phyloP scores from a whole-genome alignment of 2,797 vertebrate genomes.

The Scleropages formosus region DNA sequence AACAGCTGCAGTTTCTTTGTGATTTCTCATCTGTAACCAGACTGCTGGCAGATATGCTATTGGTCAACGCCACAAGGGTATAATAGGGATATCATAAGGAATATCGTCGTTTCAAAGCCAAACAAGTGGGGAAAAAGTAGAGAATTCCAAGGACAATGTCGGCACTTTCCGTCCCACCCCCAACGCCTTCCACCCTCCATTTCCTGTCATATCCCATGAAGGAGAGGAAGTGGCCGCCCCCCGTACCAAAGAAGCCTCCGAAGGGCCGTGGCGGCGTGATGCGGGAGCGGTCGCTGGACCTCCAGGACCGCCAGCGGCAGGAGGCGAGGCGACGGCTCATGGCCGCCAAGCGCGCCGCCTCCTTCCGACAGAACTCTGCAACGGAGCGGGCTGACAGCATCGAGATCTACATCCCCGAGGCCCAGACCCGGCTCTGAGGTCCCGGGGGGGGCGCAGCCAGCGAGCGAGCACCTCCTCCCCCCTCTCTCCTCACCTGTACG shows the following conservation, averaged over 20 bases:
- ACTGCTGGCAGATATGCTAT: background rate
- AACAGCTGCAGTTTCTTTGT: background rate
- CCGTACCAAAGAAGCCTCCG: slow-evolving; percentile 86
- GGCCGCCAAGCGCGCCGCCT: slow-evolving; percentile 94
- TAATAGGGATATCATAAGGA: background rate
- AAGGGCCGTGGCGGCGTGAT: slow-evolving; percentile 84
- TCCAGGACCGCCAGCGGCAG: slow-evolving; percentile 93
- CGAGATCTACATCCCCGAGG: slow-evolving; percentile 98
- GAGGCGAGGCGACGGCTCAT: slow-evolving; percentile 92
- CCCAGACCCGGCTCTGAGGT: slow-evolving; percentile 95
- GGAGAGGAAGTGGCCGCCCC: slow-evolving; percentile 83
- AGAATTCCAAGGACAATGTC: too few relatives aligned
- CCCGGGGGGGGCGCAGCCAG: slow-evolving; percentile 42
- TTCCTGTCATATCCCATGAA: slow-evolving; percentile 33
- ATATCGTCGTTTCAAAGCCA: background rate
- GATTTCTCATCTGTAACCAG: slow-evolving; percentile 1
- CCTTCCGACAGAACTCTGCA: slow-evolving; percentile 94
- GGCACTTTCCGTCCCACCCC: too few relatives aligned
- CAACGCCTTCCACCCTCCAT: background rate
- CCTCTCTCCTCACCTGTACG: background rate
- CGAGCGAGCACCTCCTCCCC: slow-evolving; percentile 25
- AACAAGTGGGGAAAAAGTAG: background rate
- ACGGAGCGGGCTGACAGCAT: slow-evolving; percentile 97
- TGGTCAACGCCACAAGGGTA: background rate
- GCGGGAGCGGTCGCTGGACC: slow-evolving; percentile 93